Evolutionary conservation across 2,113 vertebrate species (phyloP), one percentile per base, ranked within the genome.

Genomic region (Clarias batrachus): DNA sequence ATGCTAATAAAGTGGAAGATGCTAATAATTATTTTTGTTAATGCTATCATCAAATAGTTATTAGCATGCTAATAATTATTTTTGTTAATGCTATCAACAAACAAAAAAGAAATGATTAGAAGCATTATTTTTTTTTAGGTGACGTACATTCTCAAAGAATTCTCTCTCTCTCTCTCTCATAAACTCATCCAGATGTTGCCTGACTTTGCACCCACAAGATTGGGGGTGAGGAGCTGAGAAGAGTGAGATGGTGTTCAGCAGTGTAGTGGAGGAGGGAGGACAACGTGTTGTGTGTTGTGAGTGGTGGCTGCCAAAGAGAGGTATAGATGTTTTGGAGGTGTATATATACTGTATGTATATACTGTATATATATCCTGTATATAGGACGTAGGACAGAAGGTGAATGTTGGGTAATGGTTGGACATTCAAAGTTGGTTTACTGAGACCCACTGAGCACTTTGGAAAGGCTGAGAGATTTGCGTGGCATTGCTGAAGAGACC

Each of bases 181-280:
- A 95, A 94, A 95, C 92, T 93, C 91, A 93, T 94, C 94, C 95
- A 95, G 94, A 95, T 95, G 94, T 95, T 94, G 92, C 93, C 93
- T 93, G 91, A 91, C 93, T 93, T 92, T 93, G 90, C 92, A 93
- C 92, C 92, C 92, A 78, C 87, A 90, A 92, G 92, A 91, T 91
- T 77, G 57, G 19, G 86, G 86, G 82, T 92, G 91, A 91, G 76
- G 60, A 21, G 79, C 81, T 83, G 52, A 63, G 60, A 60, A 63
- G 23, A 59, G 66, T 52, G 65, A 82, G 83, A 81, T 85, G 88
- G 73, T 83, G 48, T 83, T 83, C 60, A 82, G 88, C 84, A 85
- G 77, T 86, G 85, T 60, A 62, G 86, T 21, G 73, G 86, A 90
- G 89, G 89, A 89, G 86, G 90, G 90, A 74, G 88, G 87, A 86